Base-by-base conservation (phyloP, 2,888 invertebrate genomes). In the Hirtodrosophila alboralis region DNA sequence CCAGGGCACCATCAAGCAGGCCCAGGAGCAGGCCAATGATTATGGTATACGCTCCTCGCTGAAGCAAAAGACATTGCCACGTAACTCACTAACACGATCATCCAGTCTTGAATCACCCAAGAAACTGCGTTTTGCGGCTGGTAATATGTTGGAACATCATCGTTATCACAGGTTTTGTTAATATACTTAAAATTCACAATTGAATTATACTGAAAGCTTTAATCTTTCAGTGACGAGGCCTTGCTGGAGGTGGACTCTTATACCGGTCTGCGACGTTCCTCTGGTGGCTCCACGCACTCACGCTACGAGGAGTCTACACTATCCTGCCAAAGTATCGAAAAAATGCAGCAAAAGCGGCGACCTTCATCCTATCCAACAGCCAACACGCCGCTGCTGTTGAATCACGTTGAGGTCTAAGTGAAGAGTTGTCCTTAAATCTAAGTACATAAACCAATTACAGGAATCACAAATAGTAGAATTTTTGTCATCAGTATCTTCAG, bases 31-130 rank as follows among this genome's bases (percentile, higher is more conserved):
- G 12, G 53, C 68, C 18, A 86, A 77, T 33, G 87, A 88, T 13
- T 68, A 88, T 9, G 90, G 91, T 3, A 93, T 93, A 0, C 91
- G 94, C 16, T 94, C 94, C 63, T 95, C 95, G 0, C 89, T 96
- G 31, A 96, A 95, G 86, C 94, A 93, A 65, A 93, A 93, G 76
- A 93, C 92, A 62, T 92, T 93, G 85, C 92, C 91, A 84, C 92
- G 87, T 87, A 89, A 88, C 57, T 93, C 89, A 84, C 91, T 91
- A 86, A 93, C 91, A 78, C 92, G 96, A 56, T 96, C 95, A 72
- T 94, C 95, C 74, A 96, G 96, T 88, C 92, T 95, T 83, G 96
- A 96, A 90, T 96, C 96, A 64, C 96, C 96, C 43, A 96, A 96
- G 89, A 94, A 95, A 77, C 90, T 96, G 57, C 92, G 96, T 61